phyloP scores from a whole-genome alignment of 2,797 vertebrate genomes.

The Amazonetta brasiliensis region DNA sequence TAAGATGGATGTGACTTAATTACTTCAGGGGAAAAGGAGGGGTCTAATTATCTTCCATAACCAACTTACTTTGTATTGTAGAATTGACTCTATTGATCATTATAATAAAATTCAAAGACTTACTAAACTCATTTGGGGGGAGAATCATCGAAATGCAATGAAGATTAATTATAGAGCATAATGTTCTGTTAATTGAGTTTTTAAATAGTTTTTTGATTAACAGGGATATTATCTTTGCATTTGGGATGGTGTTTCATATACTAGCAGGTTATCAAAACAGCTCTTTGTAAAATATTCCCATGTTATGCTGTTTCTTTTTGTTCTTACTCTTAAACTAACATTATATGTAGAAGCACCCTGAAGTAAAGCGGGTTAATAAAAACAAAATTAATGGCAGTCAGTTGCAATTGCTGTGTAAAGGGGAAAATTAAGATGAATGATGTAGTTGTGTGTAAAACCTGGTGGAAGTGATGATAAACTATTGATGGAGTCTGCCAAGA shows the following conservation, averaged over 20 bases:
- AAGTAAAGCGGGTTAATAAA: constrained; percentile 63
- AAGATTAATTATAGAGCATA: constrained; percentile 84
- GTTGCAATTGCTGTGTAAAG: constrained; percentile 50
- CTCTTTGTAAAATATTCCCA: constrained; percentile 55
- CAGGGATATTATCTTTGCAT: constrained; percentile 78
- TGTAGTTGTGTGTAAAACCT: constrained; percentile 59
- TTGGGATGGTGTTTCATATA: constrained; percentile 68
- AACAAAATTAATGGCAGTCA: constrained; percentile 61
- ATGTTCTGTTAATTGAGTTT: constrained; percentile 85
- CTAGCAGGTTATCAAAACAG: constrained; percentile 71
- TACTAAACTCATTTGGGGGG: constrained; percentile 71
- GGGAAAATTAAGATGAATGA: constrained; percentile 75
- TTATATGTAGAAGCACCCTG: constrained; percentile 1
- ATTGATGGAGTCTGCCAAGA: constrained; percentile 28
- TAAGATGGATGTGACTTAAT: constrained; percentile 76
- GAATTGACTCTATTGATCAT: constrained; percentile 81
- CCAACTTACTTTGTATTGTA: constrained; percentile 73
- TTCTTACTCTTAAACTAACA: constrained; percentile 18
- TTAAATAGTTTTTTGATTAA: constrained; percentile 85
- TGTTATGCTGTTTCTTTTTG: constrained; percentile 51
- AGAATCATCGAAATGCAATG: constrained; percentile 77
- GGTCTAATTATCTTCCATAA: constrained; percentile 69
- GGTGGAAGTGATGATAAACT: constrained; percentile 68
- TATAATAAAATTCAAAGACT: constrained; percentile 77
- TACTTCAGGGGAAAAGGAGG: constrained; percentile 63